Base-by-base conservation (phyloP, 2,797 vertebrate genomes). In the Ateles fusciceps region DNA sequence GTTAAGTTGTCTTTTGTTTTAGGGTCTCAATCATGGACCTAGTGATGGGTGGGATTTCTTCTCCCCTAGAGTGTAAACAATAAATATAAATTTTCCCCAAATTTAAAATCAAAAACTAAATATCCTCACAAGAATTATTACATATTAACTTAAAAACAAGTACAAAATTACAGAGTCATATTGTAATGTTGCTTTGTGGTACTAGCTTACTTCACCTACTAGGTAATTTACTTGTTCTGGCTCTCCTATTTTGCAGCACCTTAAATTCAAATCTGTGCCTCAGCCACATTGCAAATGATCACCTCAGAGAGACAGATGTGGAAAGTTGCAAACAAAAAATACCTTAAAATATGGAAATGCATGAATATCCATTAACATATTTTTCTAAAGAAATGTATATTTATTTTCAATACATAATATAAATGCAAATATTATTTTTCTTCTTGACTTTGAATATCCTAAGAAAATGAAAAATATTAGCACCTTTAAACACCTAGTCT, bases 341-440 rank as follows among this genome's bases (percentile, higher is more conserved):
- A 89, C 57, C 36, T 94, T 91, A 91, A 96, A 88, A 95, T 91
- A 85, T 78, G 26, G 78, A 96, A 94, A 96, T 30, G n/a, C 7
- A 81, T 61, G 79, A 89, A 36, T n/a, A 89, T 59, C 42, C 61
- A 94, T 44, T 91, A 86, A 86, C 39, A 30, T 86, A 86, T 95
- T 74, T 97, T 97, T 89, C 93, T 91, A 50, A 89, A 97, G 50
- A 39, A 93, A 89, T 64, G 13, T 33, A 39, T 86, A 91, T 88
- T 85, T 91, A 75, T 95, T 74, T 91, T 44, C 0, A 59, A 87
- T 61, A 57, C 10, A 75, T 84, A 91, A 74, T 61, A 76, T 71
- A 95, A 95, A 85, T 91, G 52, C 26, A 97, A 94, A 85, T 84
- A 74, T 81, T 76, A 75, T 81, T 94, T 90, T 94, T 89, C 78